Evolutionary conservation across 1,140 invertebrate species (phyloP).

Genomic region (Heliothis virescens): DNA sequence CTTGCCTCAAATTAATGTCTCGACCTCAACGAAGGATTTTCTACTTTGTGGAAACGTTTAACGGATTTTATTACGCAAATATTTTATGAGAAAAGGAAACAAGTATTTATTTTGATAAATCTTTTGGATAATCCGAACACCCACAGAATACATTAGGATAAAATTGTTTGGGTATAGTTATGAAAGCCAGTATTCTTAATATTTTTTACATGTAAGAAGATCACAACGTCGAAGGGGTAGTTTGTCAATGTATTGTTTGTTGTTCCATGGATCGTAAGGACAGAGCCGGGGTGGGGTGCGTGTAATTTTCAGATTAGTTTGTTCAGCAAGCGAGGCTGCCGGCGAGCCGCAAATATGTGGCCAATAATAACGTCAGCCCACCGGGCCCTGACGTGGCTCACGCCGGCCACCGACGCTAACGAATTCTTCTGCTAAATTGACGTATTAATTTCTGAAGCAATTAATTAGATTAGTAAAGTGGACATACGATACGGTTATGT

Average conservation of each 20-base stretch:
- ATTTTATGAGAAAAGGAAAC: conserved; percentile 75
- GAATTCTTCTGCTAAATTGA: conserved; percentile 51
- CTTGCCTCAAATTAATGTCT: conserved; percentile 85
- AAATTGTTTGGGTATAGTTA: conserved; percentile 17
- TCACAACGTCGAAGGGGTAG: conserved; percentile 33
- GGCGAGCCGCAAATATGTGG: conserved; percentile 75
- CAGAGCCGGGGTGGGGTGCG: conserved; percentile 57
- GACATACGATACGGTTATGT: conserved; percentile 4
- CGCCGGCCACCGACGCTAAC: conserved; percentile 14
- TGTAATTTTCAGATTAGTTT: conserved; percentile 86
- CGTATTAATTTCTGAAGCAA: conserved; percentile 21
- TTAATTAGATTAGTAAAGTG: conserved; percentile 24
- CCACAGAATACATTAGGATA: conserved; percentile 8
- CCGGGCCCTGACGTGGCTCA: conserved; percentile 4
- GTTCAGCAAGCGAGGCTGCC: conserved; percentile 74
- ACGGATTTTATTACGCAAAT: conserved; percentile 82
- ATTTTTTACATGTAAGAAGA: no score
- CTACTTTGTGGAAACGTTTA: conserved; percentile 81
- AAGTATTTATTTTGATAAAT: conserved; percentile 51
- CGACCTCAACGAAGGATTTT: conserved; percentile 78
- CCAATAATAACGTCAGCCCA: conserved; percentile 68
- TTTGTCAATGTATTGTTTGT: conserved; percentile 75
- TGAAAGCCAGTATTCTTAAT: neutral
- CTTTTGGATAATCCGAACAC: conserved; percentile 31
- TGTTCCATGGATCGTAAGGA: conserved; percentile 61